phyloP scores from a whole-genome alignment of 2,888 invertebrate species.

The Sphinx pinastri region DNA sequence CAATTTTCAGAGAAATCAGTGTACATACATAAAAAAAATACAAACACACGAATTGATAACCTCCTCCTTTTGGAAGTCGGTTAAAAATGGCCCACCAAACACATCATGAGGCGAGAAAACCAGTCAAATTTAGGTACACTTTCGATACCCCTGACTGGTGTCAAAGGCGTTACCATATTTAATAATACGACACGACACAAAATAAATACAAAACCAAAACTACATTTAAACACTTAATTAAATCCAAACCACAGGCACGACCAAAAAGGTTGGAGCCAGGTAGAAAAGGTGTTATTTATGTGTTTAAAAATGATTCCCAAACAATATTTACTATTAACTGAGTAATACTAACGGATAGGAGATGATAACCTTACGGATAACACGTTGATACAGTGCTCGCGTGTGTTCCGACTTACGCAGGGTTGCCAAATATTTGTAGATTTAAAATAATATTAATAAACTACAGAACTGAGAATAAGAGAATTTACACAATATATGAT shows the following conservation, averaged over 20 bases:
- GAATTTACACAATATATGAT: too few relatives aligned
- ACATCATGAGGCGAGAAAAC: too few relatives aligned
- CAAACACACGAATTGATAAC: too few relatives aligned
- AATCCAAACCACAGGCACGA: not conserved
- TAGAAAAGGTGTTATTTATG: not conserved
- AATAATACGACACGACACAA: not conserved
- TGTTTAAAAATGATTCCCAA: not conserved
- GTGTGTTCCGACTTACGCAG: constrained; percentile 2
- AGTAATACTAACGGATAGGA: not conserved
- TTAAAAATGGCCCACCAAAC: too few relatives aligned
- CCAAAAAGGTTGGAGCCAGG: not conserved
- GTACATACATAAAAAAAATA: too few relatives aligned
- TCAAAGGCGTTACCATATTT: too few relatives aligned
- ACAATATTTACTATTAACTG: not conserved
- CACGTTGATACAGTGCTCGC: not conserved
- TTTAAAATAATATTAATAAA: not conserved
- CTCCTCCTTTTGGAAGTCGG: too few relatives aligned
- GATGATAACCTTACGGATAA: constrained; percentile 14
- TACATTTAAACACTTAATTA: constrained; percentile 12
- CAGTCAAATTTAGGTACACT: too few relatives aligned
- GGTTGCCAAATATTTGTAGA: not conserved
- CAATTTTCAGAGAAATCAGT: too few relatives aligned
- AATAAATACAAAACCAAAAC: constrained; percentile 7
- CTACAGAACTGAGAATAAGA: not conserved
- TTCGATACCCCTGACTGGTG: too few relatives aligned